Evolutionary conservation across 2,888 invertebrate species (phyloP), one percentile per base, ranked within the genome.

Genomic region (Poecilobothrus nobilitatus): DNA sequence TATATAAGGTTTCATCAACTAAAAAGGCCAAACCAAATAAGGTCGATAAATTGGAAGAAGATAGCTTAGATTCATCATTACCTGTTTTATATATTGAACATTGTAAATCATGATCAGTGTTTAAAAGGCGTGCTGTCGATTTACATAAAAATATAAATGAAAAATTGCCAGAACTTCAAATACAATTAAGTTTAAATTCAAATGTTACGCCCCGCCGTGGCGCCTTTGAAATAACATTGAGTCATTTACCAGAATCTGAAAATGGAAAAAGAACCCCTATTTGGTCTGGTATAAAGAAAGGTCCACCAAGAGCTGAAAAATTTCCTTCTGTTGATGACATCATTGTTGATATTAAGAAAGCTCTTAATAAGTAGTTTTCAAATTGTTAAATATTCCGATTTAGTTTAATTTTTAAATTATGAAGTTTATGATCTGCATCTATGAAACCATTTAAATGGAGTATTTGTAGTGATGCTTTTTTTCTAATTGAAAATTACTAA

Each of bases 81-180:
- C 77, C 80, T 2, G 78, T 79, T 53, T 74, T 81, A 9, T 78
- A 76, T 64, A 75, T 81, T 4, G 79, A 80, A 68, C 80, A 80
- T 70, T 81, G 80, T 63, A 78, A 78, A n/a, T 78, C 78, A 71
- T 81, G 80, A 78, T 76, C 75, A 20, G 63, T 79, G 21, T 81
- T 80, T 71, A 77, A 78, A 67, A 75, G 78, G 63, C 80, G 80
- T 69, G 80, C 81, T 66, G 73, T 76, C 68, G 76, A 77, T 68
- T 71, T 81, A 69, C 70, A 68, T 41, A 68, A 67, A 15, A 67
- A 74, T 27, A 70, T 80, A 63, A 68, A 72, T 33, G 72, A 75
- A 53, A 72, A 74, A 21, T 67, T 79, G 34, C 73, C 71, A 12
- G 22, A 65, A 21, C 12, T 44, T 8, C n/a, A 9, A 7, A 2